Percentiles rank a stretch among this genome's conserved stretches.
Evolutionary conservation across 2,113 vertebrate species (phyloP).

Genomic region (Ctenodactylus gundi): DNA sequence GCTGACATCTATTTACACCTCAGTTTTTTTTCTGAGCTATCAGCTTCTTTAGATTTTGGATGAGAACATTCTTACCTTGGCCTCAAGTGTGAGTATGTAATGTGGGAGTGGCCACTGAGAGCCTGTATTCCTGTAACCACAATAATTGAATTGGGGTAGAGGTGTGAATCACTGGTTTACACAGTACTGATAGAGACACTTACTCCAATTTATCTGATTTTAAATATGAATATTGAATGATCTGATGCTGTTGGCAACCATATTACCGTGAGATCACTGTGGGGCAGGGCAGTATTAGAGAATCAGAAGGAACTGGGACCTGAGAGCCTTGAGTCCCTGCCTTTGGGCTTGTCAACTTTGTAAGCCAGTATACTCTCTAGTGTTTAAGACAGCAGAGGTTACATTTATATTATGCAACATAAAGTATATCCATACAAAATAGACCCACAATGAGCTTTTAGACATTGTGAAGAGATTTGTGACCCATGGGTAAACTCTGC

Average conservation of each 20-base stretch:
- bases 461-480: neutral
- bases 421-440: neutral
- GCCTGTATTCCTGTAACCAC: neutral
- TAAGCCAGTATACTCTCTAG: neutral
- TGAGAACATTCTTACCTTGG: neutral
- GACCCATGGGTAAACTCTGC: neutral
- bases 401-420: neutral
- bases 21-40: neutral
- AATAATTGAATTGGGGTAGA: neutral
- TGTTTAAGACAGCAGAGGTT: neutral
- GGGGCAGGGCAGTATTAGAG: neutral
- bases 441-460: neutral
- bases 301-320: neutral
- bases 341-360: neutral
- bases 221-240: neutral
- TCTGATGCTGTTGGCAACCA: neutral
- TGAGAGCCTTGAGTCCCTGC: neutral
- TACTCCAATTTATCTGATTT: neutral
- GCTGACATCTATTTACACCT: neutral
- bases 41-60: neutral
- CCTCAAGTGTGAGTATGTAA: neutral
- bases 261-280: neutral
- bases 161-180: neutral
- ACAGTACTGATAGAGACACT: neutral
- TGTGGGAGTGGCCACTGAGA: neutral